Base-by-base conservation (phyloP, 2,113 vertebrate genomes). In the Ictalurus punctatus region DNA sequence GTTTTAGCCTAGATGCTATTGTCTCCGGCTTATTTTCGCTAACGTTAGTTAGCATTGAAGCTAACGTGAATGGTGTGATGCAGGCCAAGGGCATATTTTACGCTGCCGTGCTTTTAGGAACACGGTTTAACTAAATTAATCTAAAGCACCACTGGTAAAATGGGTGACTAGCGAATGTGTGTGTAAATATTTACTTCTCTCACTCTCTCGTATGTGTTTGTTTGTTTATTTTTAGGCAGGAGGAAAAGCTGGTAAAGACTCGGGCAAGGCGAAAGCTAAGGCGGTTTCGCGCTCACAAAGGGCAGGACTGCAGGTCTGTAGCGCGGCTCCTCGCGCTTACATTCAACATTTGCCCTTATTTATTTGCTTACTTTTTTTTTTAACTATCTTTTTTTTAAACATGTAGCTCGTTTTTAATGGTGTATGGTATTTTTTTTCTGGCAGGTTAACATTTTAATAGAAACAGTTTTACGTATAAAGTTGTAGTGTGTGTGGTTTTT, bases 251-350 rank as follows among this genome's bases (percentile, higher is more conserved):
- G 98, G 98, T 3, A 99, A 99, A 90, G 98, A 99, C 93, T 99
- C 98, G 0, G 98, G 98, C 8, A 99, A 99, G 94, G 97, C 98
- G 87, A 99, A 99, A 96, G 98, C 98, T 74, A 98, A 99, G 94
- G 97, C 98, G 0, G 97, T 99, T 94, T 99, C 98, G 88, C 98
- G 98, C 93, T 99, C 98, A 2, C 98, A 99, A 93, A 95, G 98
- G 93, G 98, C 98, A 65, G 98, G 98, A 3, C 91, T 99, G 93
- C 98, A 98, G 98, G 98, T 99, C 91, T 91, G 97, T 93, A 44
- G 8, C 37, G 37, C 59, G 48, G 34, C 40, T 67, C 30, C 34
- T 7, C 37, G 34, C 37, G 34, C 73, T 2, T 3, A 4, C 40
- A 48, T 9, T 44, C 7, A 10, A 16, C 37, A 40, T 16, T 40